Evolutionary conservation across 2,888 invertebrate species (phyloP).

Genomic region (Dyspetes luteomarginatus): DNA sequence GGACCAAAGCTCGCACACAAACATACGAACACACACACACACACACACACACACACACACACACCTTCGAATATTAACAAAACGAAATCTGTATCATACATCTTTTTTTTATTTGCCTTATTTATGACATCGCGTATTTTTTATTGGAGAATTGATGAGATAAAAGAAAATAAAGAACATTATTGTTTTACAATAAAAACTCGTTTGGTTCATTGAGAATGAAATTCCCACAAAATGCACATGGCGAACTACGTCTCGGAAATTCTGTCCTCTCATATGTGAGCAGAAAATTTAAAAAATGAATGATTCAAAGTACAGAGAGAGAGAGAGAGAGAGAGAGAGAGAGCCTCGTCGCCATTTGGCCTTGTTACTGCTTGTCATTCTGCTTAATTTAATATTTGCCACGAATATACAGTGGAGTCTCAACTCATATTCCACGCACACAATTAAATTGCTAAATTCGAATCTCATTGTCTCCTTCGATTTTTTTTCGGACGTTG

Average conservation of each 20-base stretch:
- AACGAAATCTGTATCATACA: slow-evolving; percentile 2
- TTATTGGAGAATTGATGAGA: slow-evolving; percentile 27
- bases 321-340: too few relatives aligned
- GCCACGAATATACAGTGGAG: not conserved
- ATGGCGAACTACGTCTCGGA: not conserved
- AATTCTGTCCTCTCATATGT: not conserved
- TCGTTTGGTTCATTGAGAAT: not conserved
- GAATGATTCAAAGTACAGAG: not conserved
- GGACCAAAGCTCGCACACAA: not conserved
- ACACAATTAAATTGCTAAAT: slow-evolving; percentile 15
- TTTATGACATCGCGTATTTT: slow-evolving; percentile 10
- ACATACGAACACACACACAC: not conserved
- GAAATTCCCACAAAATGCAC: not conserved
- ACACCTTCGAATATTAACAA: not conserved
- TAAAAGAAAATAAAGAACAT: slow-evolving; percentile 24
- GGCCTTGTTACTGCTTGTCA: not conserved
- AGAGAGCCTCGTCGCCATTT: not conserved
- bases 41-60: not conserved
- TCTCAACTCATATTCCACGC: not conserved
- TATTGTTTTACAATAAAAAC: slow-evolving; percentile 10
- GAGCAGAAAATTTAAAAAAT: not conserved
- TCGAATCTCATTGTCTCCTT: not conserved
- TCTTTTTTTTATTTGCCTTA: slow-evolving; percentile 6
- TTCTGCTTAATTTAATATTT: slow-evolving; percentile 9
- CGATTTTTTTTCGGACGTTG: not conserved